These are phyloP conservation scores for Neoscelio sp. DNA, from an alignment of 2,888 invertebrate genomes.

Conservation along the genomic window DNA sequence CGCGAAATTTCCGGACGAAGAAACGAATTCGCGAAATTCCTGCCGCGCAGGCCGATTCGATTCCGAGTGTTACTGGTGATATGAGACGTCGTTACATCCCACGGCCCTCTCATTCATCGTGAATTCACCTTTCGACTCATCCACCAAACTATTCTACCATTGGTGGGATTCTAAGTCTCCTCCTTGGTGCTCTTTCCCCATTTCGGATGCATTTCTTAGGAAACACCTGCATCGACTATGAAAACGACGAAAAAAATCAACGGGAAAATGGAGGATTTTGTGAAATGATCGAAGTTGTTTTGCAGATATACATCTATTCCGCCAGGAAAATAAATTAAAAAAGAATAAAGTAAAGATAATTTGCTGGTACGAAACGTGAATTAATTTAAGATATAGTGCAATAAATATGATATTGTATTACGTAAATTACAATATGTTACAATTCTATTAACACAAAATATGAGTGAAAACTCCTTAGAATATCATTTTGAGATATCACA, in stretches of 20 bases:
- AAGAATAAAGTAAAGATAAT: too few species aligned
- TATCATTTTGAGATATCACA: too few species aligned
- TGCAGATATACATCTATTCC: too few species aligned
- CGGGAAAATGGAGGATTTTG: neutral
- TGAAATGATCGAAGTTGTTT: too few species aligned
- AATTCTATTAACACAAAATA: too few species aligned
- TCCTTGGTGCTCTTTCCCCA: conserved; percentile 47
- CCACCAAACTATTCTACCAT: conserved; percentile 75
- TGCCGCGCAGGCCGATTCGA: conserved; percentile 67
- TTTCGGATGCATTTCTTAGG: conserved; percentile 28
- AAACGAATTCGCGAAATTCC: conserved; percentile 66
- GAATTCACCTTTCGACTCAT: conserved; percentile 77
- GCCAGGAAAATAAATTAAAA: too few species aligned
- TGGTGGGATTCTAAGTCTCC: conserved; percentile 72
- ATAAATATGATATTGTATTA: too few species aligned
- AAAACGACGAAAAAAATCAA: neutral
- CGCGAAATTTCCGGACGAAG: conserved; percentile 64
- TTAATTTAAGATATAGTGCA: too few species aligned
- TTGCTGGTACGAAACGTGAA: too few species aligned
- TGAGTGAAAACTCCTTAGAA: too few species aligned
- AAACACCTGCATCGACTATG: conserved; percentile 29
- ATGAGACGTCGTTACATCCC: conserved; percentile 53
- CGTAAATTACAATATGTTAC: too few species aligned
- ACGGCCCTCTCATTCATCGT: conserved; percentile 41
- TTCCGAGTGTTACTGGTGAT: conserved; percentile 64